Evolutionary conservation across 2,113 vertebrate species (phyloP).

Genomic region (Bos taurus): DNA sequence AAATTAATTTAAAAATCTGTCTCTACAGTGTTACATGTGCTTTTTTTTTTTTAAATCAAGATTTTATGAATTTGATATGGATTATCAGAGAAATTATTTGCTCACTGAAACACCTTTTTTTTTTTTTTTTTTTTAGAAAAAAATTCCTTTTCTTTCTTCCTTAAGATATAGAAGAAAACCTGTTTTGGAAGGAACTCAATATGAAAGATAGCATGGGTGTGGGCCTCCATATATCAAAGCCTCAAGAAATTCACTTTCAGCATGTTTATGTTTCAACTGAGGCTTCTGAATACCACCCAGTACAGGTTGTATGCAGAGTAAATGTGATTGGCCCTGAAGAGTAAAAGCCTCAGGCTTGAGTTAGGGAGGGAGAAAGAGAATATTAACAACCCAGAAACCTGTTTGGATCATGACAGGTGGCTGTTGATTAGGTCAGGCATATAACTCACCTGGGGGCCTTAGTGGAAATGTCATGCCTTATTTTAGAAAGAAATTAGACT

Average conservation of each 20-base stretch:
- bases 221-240: neutral
- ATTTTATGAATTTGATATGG: neutral
- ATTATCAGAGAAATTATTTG: neutral
- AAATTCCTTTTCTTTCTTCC: neutral
- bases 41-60: neutral
- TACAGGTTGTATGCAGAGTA: neutral
- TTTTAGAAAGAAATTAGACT: conserved; percentile 67
- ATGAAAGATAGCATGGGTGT: conserved; percentile 24
- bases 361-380: conserved; percentile 4
- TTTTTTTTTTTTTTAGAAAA: no score
- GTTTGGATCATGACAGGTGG: conserved; percentile 66
- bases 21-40: neutral
- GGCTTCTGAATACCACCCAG: neutral
- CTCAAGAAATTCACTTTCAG: conserved; percentile 28
- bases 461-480: conserved; percentile 65
- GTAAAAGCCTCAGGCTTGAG: neutral
- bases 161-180: neutral
- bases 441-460: conserved; percentile 60
- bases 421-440: conserved; percentile 53
- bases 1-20: neutral
- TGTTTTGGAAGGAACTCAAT: neutral
- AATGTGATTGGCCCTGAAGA: neutral
- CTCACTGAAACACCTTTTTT: neutral
- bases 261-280: neutral
- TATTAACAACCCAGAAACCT: neutral